Base-by-base conservation (phyloP, 2,113 vertebrate species). In the Oreochromis niloticus region DNA sequence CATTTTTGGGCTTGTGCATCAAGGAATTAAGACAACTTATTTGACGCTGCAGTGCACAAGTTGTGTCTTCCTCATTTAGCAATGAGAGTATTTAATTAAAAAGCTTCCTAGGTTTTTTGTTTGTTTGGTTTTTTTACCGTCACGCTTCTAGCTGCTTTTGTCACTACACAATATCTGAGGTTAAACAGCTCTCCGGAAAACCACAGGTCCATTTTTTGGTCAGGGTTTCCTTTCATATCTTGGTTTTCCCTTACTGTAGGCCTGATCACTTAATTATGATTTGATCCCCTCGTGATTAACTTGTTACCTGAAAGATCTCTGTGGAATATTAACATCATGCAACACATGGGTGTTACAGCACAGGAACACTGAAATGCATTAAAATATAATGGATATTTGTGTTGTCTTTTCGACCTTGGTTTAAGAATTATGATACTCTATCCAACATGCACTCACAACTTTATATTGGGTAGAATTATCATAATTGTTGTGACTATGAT, bases 151-250 rank as follows among this genome's bases (percentile, higher is more conserved):
- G 27, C 39, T 73, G 22, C 2, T 17, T 46, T 46, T 48, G 41
- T 46, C 68, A 27, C 22, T 73, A 46, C 22, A 46, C 41, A 48
- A 48, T 48, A 30, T 27, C 12, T 4, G 39, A 16, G 66, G 39
- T 24, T n/a, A 9, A 43, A 71, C 13, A 71, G 22, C 22, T 30
- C 41, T 46, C 1, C 41, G 16, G 39, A 46, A 30, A 73, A 73
- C 22, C 14, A 46, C 0, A 0, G 22, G 68, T 73, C 39, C 1
- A 1, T 41, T 68, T 68, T 68, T 68, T n/a, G 36, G 34, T 2
- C 61, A 39, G 6, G 1, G 34, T 66, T 66, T 66, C 19, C 32
- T 12, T 66, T 66, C 34, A 22, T n/a, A 39, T n/a, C 11, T 41
- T 39, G 11, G 63, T 68, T 68, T 41, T 41, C 36, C 6, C 19